Conservation (phyloP, 2,113 vertebrate genomes). For the Arizona elegans region DNA sequence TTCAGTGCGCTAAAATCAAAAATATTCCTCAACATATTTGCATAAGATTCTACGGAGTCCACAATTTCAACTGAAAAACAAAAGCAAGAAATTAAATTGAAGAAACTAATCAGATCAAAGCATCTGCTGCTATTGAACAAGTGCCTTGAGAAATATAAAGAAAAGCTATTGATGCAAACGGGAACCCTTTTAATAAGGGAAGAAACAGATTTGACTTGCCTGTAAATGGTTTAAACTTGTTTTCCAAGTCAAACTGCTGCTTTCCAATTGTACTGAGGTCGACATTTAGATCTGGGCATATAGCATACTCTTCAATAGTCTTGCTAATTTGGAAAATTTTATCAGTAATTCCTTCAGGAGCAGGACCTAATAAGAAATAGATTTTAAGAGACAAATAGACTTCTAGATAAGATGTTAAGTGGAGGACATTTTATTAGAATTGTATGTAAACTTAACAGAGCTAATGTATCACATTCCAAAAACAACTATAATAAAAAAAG, state of each 20-base stretch:
- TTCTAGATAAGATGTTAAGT: not conserved
- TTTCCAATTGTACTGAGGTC: constrained; percentile 89
- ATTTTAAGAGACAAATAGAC: not conserved
- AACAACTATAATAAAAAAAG: not conserved
- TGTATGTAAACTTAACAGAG: not conserved
- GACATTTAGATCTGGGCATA: constrained; percentile 92
- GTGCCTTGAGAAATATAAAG: not conserved
- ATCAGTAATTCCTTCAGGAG: constrained; percentile 91
- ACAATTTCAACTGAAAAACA: constrained; percentile 88
- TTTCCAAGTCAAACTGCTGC: constrained; percentile 95
- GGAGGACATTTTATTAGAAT: not conserved
- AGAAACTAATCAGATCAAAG: not conserved
- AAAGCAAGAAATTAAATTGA: not conserved
- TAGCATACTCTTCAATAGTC: constrained; percentile 89
- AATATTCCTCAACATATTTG: constrained; percentile 90
- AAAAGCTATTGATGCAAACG: not conserved
- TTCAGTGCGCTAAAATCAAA: constrained; percentile 93
- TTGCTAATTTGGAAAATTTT: constrained; percentile 98
- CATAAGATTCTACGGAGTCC: constrained; percentile 92
- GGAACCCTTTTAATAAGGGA: not conserved
- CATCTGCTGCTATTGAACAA: not conserved
- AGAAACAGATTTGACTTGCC: constrained; percentile 63
- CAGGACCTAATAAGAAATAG: constrained; percentile 78
- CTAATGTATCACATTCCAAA: not conserved
- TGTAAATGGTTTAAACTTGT: constrained; percentile 92